A percentile compares a stretch with the other conserved stretches of the same genome.
Evolutionary conservation across 2,797 vertebrate species (phyloP).

Genomic region (Chiloscyllium punctatum): DNA sequence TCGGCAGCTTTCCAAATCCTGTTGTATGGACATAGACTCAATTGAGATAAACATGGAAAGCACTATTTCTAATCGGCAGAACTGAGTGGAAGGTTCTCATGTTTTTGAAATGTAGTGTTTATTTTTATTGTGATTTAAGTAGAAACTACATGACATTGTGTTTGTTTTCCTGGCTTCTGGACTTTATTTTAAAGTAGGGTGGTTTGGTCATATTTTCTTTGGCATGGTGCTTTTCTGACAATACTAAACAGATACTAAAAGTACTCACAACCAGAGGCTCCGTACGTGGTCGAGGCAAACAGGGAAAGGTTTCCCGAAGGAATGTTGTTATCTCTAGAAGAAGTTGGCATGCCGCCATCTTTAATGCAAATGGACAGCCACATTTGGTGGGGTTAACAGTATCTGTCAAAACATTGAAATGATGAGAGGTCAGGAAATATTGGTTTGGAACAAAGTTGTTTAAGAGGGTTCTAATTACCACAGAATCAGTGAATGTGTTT

Average conservation of each 20-base stretch:
- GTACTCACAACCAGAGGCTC: constrained; percentile 86
- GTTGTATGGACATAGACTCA: neutral
- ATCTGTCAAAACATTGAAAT: constrained; percentile 60
- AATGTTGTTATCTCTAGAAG: constrained; percentile 96
- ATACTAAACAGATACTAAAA: too few relatives aligned
- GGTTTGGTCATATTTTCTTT: neutral
- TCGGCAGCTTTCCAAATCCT: constrained; percentile 93
- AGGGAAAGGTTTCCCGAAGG: constrained; percentile 91
- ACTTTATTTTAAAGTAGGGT: neutral
- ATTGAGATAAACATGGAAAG: neutral
- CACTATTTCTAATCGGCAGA: neutral
- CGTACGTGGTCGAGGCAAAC: constrained; percentile 83
- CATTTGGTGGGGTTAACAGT: constrained; percentile 98
- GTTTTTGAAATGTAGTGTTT: neutral
- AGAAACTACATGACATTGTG: neutral
- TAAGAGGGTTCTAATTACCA: neutral
- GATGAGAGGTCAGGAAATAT: constrained; percentile 38
- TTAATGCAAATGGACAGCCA: constrained; percentile 91
- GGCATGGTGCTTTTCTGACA: neutral
- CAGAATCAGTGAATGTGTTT: neutral
- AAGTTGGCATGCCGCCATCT: constrained; percentile 96
- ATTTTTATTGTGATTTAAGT: neutral
- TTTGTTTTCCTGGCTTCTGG: neutral
- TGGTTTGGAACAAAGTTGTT: constrained; percentile 43
- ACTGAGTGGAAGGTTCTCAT: neutral